Conservation (phyloP, 1,140 invertebrate species). For the Drosophila biarmipes region DNA sequence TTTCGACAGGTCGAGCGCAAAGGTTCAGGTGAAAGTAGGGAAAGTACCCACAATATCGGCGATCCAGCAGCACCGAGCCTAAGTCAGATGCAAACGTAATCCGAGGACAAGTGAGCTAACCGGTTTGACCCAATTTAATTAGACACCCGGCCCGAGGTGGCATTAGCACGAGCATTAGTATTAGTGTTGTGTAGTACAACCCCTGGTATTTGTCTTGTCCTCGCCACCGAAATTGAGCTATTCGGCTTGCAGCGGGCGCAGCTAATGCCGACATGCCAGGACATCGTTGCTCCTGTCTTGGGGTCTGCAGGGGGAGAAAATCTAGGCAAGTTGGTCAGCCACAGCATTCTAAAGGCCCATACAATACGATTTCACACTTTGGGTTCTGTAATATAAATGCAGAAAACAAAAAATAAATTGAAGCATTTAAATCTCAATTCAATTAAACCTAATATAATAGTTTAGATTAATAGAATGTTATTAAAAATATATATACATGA, state of each 20-base stretch:
- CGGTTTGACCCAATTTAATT: conserved; percentile 81
- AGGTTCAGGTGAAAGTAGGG: neutral
- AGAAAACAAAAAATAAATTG: too few species aligned
- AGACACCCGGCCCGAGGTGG: conserved; percentile 49
- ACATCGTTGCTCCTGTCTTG: conserved; percentile 8
- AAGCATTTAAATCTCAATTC: too few species aligned
- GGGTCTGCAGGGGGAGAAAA: neutral
- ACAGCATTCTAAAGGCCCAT: neutral
- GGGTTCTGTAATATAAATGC: neutral
- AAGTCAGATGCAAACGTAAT: conserved; percentile 79
- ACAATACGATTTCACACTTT: neutral
- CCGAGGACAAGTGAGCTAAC: conserved; percentile 81
- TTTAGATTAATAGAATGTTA: too few species aligned
- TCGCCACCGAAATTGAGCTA: conserved; percentile 63
- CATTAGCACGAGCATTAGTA: conserved; percentile 51
- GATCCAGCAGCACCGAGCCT: conserved; percentile 49
- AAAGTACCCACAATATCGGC: too few species aligned
- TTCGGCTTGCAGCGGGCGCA: conserved; percentile 11
- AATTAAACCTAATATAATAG: too few species aligned
- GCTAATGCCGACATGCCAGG: conserved; percentile 35
- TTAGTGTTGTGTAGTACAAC: conserved; percentile 45
- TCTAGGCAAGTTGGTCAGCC: neutral
- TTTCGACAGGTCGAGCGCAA: neutral
- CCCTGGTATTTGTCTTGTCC: conserved; percentile 67
- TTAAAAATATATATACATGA: too few species aligned